Evolutionary conservation across 2,888 invertebrate species (phyloP).

Genomic region (Amblyjoppa proteus): DNA sequence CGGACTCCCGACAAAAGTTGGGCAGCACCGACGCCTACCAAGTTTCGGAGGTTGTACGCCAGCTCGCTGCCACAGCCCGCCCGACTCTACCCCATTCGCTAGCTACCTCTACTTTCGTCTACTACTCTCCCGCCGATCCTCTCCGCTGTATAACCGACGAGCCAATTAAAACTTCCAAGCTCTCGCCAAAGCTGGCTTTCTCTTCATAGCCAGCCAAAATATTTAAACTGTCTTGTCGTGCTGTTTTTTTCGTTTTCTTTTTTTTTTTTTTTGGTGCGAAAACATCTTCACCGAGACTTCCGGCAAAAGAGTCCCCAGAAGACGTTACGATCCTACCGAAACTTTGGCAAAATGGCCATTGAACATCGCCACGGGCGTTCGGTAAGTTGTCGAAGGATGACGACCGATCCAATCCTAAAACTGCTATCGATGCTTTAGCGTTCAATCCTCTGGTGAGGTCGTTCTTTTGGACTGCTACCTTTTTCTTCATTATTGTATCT

Average conservation of each 20-base stretch:
- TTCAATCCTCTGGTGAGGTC: background rate
- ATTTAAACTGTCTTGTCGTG: slow-evolving; percentile 44
- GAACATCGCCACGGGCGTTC: background rate
- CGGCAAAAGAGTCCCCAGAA: no score
- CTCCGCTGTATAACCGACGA: slow-evolving; percentile 34
- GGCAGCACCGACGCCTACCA: slow-evolving; percentile 39
- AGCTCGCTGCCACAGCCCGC: slow-evolving; percentile 38
- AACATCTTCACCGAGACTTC: background rate
- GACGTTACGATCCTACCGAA: no score
- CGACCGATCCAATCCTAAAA: background rate
- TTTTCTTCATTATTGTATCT: background rate
- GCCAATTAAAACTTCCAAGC: slow-evolving; percentile 57
- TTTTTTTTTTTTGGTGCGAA: background rate
- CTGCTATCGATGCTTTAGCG: background rate
- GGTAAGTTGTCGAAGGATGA: background rate
- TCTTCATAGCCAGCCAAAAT: slow-evolving; percentile 38
- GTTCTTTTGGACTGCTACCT: background rate
- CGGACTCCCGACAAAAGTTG: slow-evolving; percentile 57
- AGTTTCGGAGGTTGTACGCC: slow-evolving; percentile 56
- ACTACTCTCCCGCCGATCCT: background rate
- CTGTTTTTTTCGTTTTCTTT: background rate
- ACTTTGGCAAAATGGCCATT: background rate
- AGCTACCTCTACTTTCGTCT: slow-evolving; percentile 32
- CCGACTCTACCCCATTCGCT: slow-evolving; percentile 8
- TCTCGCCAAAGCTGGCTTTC: slow-evolving; percentile 46